Base-by-base conservation (phyloP, 2,113 vertebrate species). In the Syngnathus scovelli region DNA sequence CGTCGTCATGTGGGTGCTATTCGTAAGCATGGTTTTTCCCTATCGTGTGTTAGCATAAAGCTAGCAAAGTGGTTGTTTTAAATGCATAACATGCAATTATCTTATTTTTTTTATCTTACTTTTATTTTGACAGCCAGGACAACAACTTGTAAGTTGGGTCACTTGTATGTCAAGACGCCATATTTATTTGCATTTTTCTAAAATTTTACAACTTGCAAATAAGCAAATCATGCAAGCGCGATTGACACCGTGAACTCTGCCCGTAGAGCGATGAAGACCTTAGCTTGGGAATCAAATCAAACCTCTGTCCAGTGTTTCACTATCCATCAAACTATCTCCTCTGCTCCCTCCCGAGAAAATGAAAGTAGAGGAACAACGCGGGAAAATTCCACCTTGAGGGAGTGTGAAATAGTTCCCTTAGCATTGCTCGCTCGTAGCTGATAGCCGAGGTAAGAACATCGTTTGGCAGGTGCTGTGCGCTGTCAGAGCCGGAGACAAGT, bases 391-490 rank as follows among this genome's bases (percentile, higher is more conserved):
- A 80, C 74, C 72, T 77, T 83, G 78, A 86, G 81, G 84, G 82
- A 78, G 87, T 86, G 46, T 85, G 82, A 83, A 87, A 72, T 78
- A 55, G 85, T 78, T 87, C 81, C 88, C 79, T 80, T 75, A 82
- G 79, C 69, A 51, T 80, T 81, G 84, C 84, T 89, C 89, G 79
- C 85, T 88, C 83, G 86, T 78, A 78, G 82, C 81, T 83, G 75
- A 89, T 79, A 84, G 83, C 69, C 76, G 72, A 85, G 79, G 79
- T 79, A 84, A 88, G 85, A 78, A 89, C 86, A 80, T 88, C 78
- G 78, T 86, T 85, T 90, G 88, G 90, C 89, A 91, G 90, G 89
- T 91, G 87, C 82, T 85, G 80, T 70, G 71, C 78, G 81, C 90
- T 91, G 90, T 91, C 90, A 91, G 84, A 82, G 81, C 77, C 55